These are phyloP conservation scores for Papio anubis DNA, from an alignment of 2,113 vertebrate genomes.

Conservation along the genomic window DNA sequence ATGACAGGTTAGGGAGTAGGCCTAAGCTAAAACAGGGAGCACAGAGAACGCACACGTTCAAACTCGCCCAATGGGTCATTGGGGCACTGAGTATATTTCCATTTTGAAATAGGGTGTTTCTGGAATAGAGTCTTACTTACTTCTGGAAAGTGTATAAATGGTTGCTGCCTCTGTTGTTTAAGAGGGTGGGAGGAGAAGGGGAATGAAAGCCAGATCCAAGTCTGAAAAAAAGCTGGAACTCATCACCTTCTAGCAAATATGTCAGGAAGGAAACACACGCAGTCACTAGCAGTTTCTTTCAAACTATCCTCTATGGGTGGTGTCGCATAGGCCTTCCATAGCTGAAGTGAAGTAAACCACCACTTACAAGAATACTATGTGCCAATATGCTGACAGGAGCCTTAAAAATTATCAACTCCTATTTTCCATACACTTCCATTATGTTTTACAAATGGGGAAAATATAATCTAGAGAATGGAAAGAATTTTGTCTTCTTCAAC, in stretches of 20 bases:
- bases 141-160: slow-evolving; percentile 26
- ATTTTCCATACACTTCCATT: background rate
- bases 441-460: background rate
- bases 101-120: slow-evolving; percentile 46
- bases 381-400: background rate
- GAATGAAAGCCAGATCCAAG: slow-evolving; percentile 25
- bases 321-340: background rate
- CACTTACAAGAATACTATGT: slow-evolving; percentile 21
- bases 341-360: slow-evolving; percentile 27
- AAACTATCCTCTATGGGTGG: background rate
- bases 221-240: slow-evolving; percentile 24
- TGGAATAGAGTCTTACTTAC: background rate
- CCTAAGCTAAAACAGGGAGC: slow-evolving; percentile 11
- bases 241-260: slow-evolving; percentile 35
- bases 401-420: background rate
- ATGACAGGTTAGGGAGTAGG: background rate
- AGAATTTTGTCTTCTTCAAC: background rate
- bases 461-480: background rate
- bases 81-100: background rate
- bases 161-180: slow-evolving; percentile 12
- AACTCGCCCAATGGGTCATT: background rate
- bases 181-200: background rate
- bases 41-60: background rate
- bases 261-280: background rate
- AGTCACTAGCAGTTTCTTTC: slow-evolving; percentile 8